These are phyloP conservation scores for Diabrotica undecimpunctata DNA, from an alignment of 1,140 invertebrate genomes.

Conservation along the genomic window DNA sequence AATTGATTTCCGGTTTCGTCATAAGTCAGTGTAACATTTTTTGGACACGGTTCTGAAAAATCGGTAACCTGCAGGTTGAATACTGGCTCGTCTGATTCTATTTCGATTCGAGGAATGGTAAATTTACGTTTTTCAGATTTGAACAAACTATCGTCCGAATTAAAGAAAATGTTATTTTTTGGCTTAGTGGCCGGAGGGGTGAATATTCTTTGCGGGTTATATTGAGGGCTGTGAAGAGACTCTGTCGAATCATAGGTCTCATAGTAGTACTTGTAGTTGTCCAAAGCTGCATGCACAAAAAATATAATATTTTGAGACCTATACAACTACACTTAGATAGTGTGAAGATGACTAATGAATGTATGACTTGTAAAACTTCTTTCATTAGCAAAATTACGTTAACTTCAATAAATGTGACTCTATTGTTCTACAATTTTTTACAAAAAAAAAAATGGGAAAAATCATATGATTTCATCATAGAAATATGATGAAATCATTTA, in stretches of 20 bases:
- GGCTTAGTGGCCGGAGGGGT: constrained; percentile 41
- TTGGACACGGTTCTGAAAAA: constrained; percentile 42
- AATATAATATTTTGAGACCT: constrained; percentile 12
- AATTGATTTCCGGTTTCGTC: constrained; percentile 38
- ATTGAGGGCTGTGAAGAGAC: constrained; percentile 33
- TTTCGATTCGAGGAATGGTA: constrained; percentile 42
- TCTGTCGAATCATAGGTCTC: constrained; percentile 39
- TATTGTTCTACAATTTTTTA: too few relatives aligned
- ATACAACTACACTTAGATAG: too few relatives aligned
- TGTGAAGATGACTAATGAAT: too few relatives aligned
- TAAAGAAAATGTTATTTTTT: constrained; percentile 44
- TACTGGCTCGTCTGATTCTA: constrained; percentile 39
- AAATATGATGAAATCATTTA: too few relatives aligned
- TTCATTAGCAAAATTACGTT: too few relatives aligned
- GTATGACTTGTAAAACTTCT: too few relatives aligned
- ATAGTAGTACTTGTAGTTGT: constrained; percentile 33
- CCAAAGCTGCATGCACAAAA: constrained; percentile 45
- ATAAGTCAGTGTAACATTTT: constrained; percentile 38
- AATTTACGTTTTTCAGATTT: constrained; percentile 40
- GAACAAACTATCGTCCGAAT: constrained; percentile 44
- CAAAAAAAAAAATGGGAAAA: too few relatives aligned
- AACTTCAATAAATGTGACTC: too few relatives aligned
- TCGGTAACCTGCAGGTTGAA: constrained; percentile 45
- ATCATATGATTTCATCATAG: too few relatives aligned
- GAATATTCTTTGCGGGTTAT: constrained; percentile 26